These are phyloP conservation scores for Atherinosoma microstoma DNA, from an alignment of 2,797 vertebrate species.

Conservation along the genomic window DNA sequence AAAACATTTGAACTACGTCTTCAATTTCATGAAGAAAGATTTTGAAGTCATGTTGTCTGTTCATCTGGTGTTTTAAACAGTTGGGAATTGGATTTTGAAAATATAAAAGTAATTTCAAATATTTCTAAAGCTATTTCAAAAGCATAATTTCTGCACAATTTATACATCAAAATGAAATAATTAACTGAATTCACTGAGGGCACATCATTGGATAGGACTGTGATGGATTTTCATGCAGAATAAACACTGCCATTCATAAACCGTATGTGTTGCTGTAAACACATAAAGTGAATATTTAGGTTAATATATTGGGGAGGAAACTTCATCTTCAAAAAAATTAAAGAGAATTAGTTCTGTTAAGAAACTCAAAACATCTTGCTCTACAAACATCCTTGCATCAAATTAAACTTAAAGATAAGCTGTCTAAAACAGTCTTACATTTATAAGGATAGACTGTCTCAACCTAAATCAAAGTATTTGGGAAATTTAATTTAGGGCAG, in stretches of 20 bases:
- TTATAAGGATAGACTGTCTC: not conserved
- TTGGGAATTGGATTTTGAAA: not conserved
- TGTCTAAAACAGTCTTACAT: not conserved
- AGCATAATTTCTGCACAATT: not conserved
- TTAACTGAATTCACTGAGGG: not conserved
- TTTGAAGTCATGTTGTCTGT: slow-evolving; percentile 43
- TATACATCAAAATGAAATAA: not conserved
- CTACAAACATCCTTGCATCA: slow-evolving; percentile 34
- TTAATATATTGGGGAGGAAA: slow-evolving; percentile 49
- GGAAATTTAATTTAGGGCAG: not conserved
- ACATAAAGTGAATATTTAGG: slow-evolving; percentile 65
- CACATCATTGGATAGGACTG: slow-evolving; percentile 12
- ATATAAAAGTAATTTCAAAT: not conserved
- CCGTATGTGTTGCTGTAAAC: slow-evolving; percentile 16
- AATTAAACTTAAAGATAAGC: slow-evolving; percentile 5
- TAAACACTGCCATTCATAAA: not conserved
- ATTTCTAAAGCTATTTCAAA: not conserved
- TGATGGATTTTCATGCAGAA: slow-evolving; percentile 9
- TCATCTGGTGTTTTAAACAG: slow-evolving; percentile 33
- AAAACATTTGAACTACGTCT: slow-evolving; percentile 65
- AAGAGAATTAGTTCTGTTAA: slow-evolving; percentile 52
- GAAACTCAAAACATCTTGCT: slow-evolving; percentile 33
- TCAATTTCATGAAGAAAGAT: slow-evolving; percentile 71
- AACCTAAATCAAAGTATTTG: slow-evolving; percentile 12
- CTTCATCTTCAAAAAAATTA: slow-evolving; percentile 47